Evolutionary conservation across 2,113 vertebrate genomes (phyloP), one percentile per base, ranked within the genome.

Genomic region (Irena cyanogastra): DNA sequence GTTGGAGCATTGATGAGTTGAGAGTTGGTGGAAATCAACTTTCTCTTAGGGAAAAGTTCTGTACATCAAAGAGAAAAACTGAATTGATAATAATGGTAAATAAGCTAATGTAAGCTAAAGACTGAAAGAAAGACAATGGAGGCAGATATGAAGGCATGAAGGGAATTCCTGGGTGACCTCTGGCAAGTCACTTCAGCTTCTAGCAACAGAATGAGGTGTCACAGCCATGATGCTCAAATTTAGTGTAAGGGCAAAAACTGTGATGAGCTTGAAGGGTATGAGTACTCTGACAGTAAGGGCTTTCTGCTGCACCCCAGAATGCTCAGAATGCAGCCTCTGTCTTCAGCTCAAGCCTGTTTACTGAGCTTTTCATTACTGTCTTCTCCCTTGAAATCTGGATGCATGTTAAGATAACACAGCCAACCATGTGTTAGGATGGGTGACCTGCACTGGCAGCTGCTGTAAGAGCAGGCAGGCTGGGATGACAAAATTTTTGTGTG

Each of bases 41-140:
- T 83, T 49, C 41, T 83, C 70, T 69, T 76, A 83, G 79, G 41
- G 47, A 68, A 60, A 81, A 66, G 27, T 33, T 83, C 20, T 71
- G 31, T 23, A 83, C 47, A 59, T 83, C 45, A 77, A 80, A 94
- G 84, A 47, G 52, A 66, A 57, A 80, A 87, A 37, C 17, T 24
- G 66, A 81, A 92, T 76, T 91, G 83, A 68, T 85, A 89, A 78
- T n/a, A 85, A 79, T 31, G 19, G 39, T 91, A 94, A 93, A 90
- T 21, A 94, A 39, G n/a, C n/a, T 35, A 65, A 52, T 31, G 59
- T 50, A 56, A 79, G 59, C 53, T 69, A 22, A 75, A 76, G 70
- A 68, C 21, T 57, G 45, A 41, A 85, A 39, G 31, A 60, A 82
- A 83, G 79, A 52, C 52, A 50, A 31, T 42, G 33, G 35, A 85